These are phyloP conservation scores for Agriopis marginaria DNA, from an alignment of 2,888 invertebrate species.

Conservation along the genomic window DNA sequence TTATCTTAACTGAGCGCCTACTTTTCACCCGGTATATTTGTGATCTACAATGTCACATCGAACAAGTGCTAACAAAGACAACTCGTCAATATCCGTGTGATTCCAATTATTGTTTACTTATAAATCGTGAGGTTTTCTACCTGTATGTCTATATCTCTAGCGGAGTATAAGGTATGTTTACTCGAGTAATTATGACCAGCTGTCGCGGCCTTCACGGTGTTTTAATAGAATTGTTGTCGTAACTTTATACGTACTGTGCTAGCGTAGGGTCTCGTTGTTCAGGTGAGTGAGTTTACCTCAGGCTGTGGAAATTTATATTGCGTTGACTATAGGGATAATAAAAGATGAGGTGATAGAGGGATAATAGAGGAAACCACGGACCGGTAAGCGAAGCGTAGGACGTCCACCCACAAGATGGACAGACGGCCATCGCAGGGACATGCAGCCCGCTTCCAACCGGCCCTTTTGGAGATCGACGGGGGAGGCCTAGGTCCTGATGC, in stretches of 20 bases:
- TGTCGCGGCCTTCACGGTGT: conserved; percentile 62
- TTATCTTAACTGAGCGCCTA: background rate
- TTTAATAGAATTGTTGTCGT: conserved; percentile 60
- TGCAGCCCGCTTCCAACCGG: too few relatives aligned
- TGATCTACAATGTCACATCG: conserved; percentile 1
- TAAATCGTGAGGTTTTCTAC: conserved; percentile 30
- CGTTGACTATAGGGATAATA: too few relatives aligned
- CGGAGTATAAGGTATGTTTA: conserved; percentile 39
- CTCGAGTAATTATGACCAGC: conserved; percentile 54
- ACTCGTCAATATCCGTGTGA: conserved; percentile 26
- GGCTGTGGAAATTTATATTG: background rate
- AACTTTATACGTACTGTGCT: conserved; percentile 49
- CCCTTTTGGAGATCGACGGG: too few relatives aligned
- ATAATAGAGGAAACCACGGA: background rate
- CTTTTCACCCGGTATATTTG: background rate
- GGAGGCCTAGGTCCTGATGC: too few relatives aligned
- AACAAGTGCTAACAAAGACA: conserved; percentile 17
- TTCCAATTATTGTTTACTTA: conserved; percentile 34
- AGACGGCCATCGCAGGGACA: too few relatives aligned
- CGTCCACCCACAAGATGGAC: too few relatives aligned
- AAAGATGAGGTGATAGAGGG: too few relatives aligned
- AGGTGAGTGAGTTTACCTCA: conserved; percentile 20
- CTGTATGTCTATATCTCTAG: conserved; percentile 31
- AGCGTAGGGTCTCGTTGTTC: conserved; percentile 24
- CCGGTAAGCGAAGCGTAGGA: too few relatives aligned